Percentiles rank a stretch among this genome's conserved stretches.
Conservation (phyloP, 2,888 invertebrate species). For the Drosophila peninsularis region DNA sequence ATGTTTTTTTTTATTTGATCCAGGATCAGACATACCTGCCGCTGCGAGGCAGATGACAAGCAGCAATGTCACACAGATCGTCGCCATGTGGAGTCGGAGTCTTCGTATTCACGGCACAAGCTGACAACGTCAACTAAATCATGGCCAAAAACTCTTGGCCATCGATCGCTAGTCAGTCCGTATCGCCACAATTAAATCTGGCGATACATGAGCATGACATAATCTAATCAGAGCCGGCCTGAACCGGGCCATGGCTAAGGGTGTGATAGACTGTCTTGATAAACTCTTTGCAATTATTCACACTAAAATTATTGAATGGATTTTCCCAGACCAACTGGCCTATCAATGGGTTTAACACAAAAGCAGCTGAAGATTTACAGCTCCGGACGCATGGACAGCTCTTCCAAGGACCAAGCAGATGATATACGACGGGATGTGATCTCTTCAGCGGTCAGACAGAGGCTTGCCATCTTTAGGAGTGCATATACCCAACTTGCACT, state of each 20-base stretch:
- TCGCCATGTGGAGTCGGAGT: conserved; percentile 20
- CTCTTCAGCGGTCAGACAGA: background rate
- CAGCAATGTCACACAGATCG: conserved; percentile 22
- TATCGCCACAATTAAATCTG: conserved; percentile 64
- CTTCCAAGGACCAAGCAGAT: background rate
- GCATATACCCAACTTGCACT: background rate
- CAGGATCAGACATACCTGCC: conserved; percentile 20
- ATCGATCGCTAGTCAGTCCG: conserved; percentile 30
- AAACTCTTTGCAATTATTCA: background rate
- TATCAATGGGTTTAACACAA: conserved; percentile 7
- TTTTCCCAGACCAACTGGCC: background rate
- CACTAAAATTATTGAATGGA: background rate
- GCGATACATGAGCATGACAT: conserved; percentile 42
- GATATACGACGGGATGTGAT: background rate
- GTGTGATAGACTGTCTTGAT: conserved; percentile 6
- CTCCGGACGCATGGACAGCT: background rate
- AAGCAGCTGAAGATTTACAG: background rate
- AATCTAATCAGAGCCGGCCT: conserved; percentile 64
- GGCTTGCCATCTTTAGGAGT: background rate
- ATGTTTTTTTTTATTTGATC: background rate
- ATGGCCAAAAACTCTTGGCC: conserved; percentile 17
- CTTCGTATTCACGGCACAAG: conserved; percentile 33
- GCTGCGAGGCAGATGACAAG: conserved; percentile 1
- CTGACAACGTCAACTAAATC: conserved; percentile 57
- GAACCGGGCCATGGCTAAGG: conserved; percentile 13